phyloP scores from a whole-genome alignment of 2,888 invertebrate species.

The Drosophila tripunctata region DNA sequence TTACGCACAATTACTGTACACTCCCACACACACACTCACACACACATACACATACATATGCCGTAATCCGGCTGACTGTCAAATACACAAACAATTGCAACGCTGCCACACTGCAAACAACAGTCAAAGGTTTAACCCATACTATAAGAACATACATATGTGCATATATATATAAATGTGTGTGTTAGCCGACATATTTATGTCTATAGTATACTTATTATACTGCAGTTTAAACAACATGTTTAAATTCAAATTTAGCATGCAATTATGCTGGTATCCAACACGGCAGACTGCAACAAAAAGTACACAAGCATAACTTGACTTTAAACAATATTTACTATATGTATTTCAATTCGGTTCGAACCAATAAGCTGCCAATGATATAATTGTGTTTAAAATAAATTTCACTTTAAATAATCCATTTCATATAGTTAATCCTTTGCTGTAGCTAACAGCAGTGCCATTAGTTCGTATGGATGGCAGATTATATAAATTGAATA shows the following conservation, averaged over 20 bases:
- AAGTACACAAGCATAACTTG: background rate
- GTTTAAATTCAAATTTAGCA: constrained; percentile 39
- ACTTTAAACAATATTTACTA: background rate
- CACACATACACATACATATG: constrained; percentile 3
- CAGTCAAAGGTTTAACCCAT: constrained; percentile 25
- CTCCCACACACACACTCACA: constrained; percentile 1
- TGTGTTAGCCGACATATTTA: background rate
- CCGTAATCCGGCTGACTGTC: constrained; percentile 19
- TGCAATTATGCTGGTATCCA: constrained; percentile 15
- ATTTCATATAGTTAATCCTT: background rate
- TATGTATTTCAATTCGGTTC: too few species aligned
- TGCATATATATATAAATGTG: background rate
- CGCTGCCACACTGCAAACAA: constrained; percentile 20
- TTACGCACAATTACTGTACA: constrained; percentile 39
- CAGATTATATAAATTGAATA: background rate
- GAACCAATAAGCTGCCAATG: too few species aligned
- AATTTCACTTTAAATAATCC: background rate
- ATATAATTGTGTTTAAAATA: background rate
- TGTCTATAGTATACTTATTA: constrained; percentile 3
- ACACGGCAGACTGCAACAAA: background rate
- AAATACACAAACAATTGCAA: constrained; percentile 44
- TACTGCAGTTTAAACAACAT: constrained; percentile 30
- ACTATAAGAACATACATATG: background rate
- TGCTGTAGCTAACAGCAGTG: background rate
- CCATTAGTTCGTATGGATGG: background rate